Base-by-base conservation (phyloP, 1,140 invertebrate species). In the Ceratitis capitata region DNA sequence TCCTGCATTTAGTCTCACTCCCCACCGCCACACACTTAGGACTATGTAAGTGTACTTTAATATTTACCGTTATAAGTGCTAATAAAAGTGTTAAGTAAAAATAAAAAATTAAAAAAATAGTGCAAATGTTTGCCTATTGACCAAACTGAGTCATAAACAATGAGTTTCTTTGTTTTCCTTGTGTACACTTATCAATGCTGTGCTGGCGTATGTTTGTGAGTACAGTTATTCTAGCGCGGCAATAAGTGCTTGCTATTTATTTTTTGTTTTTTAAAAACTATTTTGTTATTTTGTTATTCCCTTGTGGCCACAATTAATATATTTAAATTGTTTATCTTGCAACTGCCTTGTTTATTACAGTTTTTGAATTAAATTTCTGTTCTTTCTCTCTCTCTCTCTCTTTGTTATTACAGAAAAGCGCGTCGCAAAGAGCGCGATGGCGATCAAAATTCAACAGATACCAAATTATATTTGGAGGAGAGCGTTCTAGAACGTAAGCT, bases 341-440 rank as follows among this genome's bases (percentile, higher is more conserved):
- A n/a, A n/a, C n/a, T n/a, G 16, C 4, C 51, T 23, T n/a, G 7
- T 2, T 2, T 56, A 56, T 23, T n/a, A 56, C n/a, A 47, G 12
- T 47, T 47, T 58, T 39, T 69, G 39, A 19, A 64, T 39, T 14
- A 16, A 4, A 2, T 16, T 10, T n/a, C 12, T 23, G 23, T 45
- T 42, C 14, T 78, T 78, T 78, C n/a, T n/a, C 85, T 85, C 86
- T 86, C 49, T 85, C 84, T 49, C 61, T 7, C 51, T 23, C 35
- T 9, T 53, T 51, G 29, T 51, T 35, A 85, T 94, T 95, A 85
- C 94, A 99, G 98, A 95, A 99, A 99, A 95, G 97, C 98, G 92
- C 95, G 98, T 93, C 96, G 97, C 92, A 99, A 98, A 94, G 98
- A 99, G 92, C 97, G 97, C 92, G 98, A 99, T 93, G 95, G 95